Evolutionary conservation across 2,797 vertebrate genomes (phyloP).

Genomic region (Amniataba percoides): DNA sequence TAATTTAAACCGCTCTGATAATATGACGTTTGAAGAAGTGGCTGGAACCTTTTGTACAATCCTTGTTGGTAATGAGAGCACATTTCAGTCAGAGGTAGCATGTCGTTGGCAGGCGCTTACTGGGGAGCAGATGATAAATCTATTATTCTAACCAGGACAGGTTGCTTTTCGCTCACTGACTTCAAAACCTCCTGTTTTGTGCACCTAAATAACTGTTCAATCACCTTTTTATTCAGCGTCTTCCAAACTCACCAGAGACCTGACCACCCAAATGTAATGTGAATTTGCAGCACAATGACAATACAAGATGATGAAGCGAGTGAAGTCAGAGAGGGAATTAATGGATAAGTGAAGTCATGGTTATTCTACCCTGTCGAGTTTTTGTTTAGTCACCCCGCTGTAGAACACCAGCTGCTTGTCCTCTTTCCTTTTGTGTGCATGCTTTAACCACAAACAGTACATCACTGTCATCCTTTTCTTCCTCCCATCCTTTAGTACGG

Average conservation of each 20-base stretch:
- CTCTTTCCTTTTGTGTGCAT: conserved; percentile 16
- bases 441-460: conserved; percentile 34
- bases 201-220: conserved; percentile 26
- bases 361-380: conserved; percentile 18
- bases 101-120: conserved; percentile 32
- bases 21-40: background rate
- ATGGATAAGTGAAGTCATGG: background rate
- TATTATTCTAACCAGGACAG: conserved; percentile 34
- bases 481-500: conserved; percentile 19
- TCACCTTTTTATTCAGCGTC: conserved; percentile 25
- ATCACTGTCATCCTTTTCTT: conserved; percentile 42
- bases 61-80: conserved; percentile 8
- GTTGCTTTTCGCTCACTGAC: conserved; percentile 50
- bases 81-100: conserved; percentile 15
- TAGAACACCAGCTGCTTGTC: conserved; percentile 29
- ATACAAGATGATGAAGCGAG: conserved; percentile 19
- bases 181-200: conserved; percentile 32
- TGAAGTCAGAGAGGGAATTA: background rate
- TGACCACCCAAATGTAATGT: conserved; percentile 32
- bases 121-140: conserved; percentile 54
- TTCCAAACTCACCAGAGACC: conserved; percentile 27
- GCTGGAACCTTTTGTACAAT: background rate
- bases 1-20: conserved; percentile 13
- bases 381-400: conserved; percentile 17
- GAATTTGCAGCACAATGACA: conserved; percentile 22